These are phyloP conservation scores for Danio tinwini DNA, from an alignment of 2,797 vertebrate genomes.

Conservation along the genomic window DNA sequence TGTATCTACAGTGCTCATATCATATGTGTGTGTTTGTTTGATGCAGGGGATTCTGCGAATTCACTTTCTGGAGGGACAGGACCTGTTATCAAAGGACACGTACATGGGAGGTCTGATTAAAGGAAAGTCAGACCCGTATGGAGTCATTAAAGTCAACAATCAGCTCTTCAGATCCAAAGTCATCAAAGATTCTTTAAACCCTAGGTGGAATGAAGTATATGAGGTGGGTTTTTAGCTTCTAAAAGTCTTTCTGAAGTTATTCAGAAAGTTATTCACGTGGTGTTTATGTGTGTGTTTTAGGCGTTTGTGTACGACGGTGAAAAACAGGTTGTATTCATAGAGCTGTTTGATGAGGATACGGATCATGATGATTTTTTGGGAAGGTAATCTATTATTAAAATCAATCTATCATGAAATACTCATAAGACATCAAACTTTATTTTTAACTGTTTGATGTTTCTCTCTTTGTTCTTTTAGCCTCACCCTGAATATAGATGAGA, in stretches of 20 bases:
- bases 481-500: conserved; percentile 82
- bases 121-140: conserved; percentile 96
- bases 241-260: not conserved
- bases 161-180: conserved; percentile 90
- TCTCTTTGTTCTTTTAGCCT: conserved; percentile 75
- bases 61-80: conserved; percentile 92
- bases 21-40: not conserved
- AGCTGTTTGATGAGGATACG: conserved; percentile 94
- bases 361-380: conserved; percentile 95
- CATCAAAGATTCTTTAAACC: conserved; percentile 88
- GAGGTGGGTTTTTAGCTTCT: conserved; percentile 79
- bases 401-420: not conserved
- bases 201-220: conserved; percentile 94
- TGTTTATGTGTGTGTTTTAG: conserved; percentile 70
- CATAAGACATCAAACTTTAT: conserved; percentile 7
- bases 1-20: not conserved
- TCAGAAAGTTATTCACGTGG: not conserved
- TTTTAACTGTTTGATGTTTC: not conserved
- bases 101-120: conserved; percentile 91
- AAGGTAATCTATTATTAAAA: conserved; percentile 74
- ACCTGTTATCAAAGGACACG: conserved; percentile 89
- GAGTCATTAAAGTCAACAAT: conserved; percentile 85
- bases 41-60: conserved; percentile 88
- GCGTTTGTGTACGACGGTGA: conserved; percentile 83
- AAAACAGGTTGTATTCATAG: conserved; percentile 83